Evolutionary conservation across 2,797 vertebrate species (phyloP).

Genomic region (Lateolabrax maculatus): DNA sequence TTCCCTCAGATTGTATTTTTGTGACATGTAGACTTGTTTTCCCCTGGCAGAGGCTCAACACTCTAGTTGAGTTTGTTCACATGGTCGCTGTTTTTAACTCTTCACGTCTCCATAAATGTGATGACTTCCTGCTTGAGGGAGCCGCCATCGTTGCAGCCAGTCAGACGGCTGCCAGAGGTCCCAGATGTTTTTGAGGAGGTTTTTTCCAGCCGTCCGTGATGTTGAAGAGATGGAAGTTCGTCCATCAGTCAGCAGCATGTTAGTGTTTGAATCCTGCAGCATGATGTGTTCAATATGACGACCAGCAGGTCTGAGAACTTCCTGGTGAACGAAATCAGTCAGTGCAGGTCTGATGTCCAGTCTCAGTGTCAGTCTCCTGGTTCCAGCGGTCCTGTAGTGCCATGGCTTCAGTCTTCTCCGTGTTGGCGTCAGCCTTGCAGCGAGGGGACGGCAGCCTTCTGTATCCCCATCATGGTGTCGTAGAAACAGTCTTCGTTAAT

Average conservation of each 20-base stretch:
- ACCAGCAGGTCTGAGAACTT: neutral
- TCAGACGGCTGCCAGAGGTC: neutral
- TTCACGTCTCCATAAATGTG: neutral
- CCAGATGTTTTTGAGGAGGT: too few species aligned
- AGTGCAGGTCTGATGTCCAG: neutral
- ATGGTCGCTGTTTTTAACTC: too few species aligned
- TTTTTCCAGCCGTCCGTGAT: neutral
- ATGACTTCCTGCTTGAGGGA: neutral
- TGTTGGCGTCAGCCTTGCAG: slow-evolving; percentile 30
- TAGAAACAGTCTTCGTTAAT: slow-evolving; percentile 94
- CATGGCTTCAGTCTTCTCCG: neutral
- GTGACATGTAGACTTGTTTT: neutral
- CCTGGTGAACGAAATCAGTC: neutral
- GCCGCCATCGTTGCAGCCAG: neutral
- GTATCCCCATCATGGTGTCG: slow-evolving; percentile 60
- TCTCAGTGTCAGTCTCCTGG: neutral
- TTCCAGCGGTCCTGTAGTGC: neutral
- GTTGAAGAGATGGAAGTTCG: neutral
- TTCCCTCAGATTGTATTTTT: too few species aligned
- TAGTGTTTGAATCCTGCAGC: neutral
- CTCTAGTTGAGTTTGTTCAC: too few species aligned
- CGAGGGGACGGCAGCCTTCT: slow-evolving; percentile 4
- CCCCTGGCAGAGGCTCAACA: neutral
- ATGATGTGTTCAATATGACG: neutral
- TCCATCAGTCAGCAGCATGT: neutral